Conservation (phyloP, 2,113 vertebrate genomes). For the Chloroceryle aenea region DNA sequence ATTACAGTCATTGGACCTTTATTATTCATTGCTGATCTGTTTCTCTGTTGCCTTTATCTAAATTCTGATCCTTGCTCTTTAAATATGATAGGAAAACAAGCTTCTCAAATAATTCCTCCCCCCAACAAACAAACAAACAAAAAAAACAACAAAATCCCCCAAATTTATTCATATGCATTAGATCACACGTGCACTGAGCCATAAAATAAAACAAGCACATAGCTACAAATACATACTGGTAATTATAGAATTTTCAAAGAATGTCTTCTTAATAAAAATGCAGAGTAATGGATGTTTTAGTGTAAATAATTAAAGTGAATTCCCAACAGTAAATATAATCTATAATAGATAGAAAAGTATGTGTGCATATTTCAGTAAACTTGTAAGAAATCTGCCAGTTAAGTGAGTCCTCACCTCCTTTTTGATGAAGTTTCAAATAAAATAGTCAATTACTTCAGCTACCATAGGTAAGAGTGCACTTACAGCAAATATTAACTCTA, state of each 20-base stretch:
- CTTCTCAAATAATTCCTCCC: background rate
- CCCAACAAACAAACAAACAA: too few relatives aligned
- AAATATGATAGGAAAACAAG: background rate
- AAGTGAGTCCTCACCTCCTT: background rate
- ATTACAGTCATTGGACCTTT: background rate
- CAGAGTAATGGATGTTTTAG: background rate
- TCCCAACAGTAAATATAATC: background rate
- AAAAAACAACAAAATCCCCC: background rate
- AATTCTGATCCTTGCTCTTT: background rate
- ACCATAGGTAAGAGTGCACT: background rate
- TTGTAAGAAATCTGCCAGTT: background rate
- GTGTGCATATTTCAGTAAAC: background rate
- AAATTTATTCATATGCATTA: background rate
- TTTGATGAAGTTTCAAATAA: background rate
- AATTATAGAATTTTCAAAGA: background rate
- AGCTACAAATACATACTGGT: background rate
- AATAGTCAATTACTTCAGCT: background rate
- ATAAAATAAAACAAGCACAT: background rate
- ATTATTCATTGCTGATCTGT: background rate
- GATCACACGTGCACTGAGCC: background rate
- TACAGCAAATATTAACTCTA: background rate
- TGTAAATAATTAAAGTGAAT: background rate
- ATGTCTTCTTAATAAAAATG: slow-evolving; percentile 1
- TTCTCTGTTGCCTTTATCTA: background rate
- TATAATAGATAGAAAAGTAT: background rate